A percentile compares a stretch with the other conserved stretches of the same genome.
Conservation (phyloP, 2,113 vertebrate genomes). For the Pyxicephalus adspersus region DNA sequence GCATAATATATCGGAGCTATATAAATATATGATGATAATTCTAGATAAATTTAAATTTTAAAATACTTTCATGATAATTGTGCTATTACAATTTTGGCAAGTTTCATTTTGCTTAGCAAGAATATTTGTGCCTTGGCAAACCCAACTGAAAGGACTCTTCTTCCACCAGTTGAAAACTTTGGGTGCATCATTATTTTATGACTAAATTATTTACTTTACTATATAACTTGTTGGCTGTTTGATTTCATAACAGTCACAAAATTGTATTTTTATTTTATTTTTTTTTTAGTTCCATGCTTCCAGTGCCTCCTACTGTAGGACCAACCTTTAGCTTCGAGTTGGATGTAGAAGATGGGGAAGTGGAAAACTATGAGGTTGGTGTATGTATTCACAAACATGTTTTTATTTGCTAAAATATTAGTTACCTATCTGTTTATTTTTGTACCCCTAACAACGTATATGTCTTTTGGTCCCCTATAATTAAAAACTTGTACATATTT, state of each 20-base stretch:
- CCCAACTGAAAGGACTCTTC: not conserved
- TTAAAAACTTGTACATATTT: not conserved
- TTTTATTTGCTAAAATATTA: not conserved
- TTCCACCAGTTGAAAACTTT: not conserved
- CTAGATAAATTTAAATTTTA: no score
- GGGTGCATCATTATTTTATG: no score
- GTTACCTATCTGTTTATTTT: not conserved
- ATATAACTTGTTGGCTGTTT: no score
- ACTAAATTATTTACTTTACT: not conserved
- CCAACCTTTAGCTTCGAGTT: slow-evolving; percentile 94
- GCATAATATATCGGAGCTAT: no score
- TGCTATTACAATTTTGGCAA: no score
- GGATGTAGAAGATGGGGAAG: slow-evolving; percentile 96
- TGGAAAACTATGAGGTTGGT: slow-evolving; percentile 97
- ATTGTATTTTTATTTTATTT: slow-evolving; percentile 55
- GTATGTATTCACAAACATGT: slow-evolving; percentile 52
- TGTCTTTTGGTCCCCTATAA: not conserved
- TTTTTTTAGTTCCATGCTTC: slow-evolving; percentile 89
- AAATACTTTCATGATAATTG: no score
- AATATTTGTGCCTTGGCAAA: no score
- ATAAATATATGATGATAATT: no score
- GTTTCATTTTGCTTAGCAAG: no score
- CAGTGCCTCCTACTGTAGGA: slow-evolving; percentile 90
- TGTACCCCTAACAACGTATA: no score
- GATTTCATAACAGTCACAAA: not conserved